Percentiles rank a stretch among this genome's conserved stretches.
Evolutionary conservation across 2,888 invertebrate species (phyloP).

Genomic region (Lottia scabra): DNA sequence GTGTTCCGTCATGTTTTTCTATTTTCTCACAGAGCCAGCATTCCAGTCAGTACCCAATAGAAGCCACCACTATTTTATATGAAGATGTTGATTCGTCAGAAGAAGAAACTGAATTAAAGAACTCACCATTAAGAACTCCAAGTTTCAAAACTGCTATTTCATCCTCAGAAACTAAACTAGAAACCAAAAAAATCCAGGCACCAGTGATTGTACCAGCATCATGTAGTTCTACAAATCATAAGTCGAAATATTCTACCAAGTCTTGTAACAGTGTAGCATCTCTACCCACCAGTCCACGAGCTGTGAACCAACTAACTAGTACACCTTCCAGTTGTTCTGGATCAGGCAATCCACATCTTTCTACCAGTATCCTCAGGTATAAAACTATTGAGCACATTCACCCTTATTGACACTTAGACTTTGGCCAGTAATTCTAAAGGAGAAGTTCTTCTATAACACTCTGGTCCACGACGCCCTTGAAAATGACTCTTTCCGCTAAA

Average conservation of each 20-base stretch:
- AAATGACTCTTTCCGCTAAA: too few species aligned
- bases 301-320: slow-evolving; percentile 10
- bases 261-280: slow-evolving; percentile 6
- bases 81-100: too few species aligned
- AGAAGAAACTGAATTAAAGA: background rate
- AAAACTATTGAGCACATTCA: too few species aligned
- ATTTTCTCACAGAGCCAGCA: too few species aligned
- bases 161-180: slow-evolving; percentile 7
- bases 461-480: too few species aligned
- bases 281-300: slow-evolving; percentile 11
- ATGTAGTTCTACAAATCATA: background rate
- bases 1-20: too few species aligned
- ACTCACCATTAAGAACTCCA: slow-evolving; percentile 13
- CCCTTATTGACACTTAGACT: too few species aligned
- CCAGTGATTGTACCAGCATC: background rate
- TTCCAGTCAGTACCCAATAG: too few species aligned
- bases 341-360: background rate
- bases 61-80: too few species aligned
- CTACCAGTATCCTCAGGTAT: background rate
- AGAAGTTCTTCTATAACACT: too few species aligned
- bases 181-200: background rate
- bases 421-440: too few species aligned
- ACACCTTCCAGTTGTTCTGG: slow-evolving; percentile 5
- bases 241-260: background rate
- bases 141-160: slow-evolving; percentile 18